phyloP scores from a whole-genome alignment of 2,888 invertebrate genomes.

The Zaprionus lineosus region DNA sequence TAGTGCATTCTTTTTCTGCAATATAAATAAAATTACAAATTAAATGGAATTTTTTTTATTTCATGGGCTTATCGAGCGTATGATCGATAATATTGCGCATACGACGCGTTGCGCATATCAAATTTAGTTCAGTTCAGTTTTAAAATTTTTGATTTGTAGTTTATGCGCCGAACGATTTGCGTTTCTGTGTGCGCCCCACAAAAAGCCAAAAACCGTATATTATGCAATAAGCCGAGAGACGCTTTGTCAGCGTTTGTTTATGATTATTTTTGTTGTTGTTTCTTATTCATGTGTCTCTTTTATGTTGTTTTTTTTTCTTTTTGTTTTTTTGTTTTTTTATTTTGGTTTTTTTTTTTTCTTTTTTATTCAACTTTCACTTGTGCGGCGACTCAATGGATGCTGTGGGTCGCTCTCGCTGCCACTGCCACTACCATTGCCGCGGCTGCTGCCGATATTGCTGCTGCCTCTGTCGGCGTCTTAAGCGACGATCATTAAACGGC shows the following conservation, averaged over 20 bases:
- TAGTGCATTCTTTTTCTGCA: slow-evolving; percentile 58
- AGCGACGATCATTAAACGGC: slow-evolving; percentile 70
- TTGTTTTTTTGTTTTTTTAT: slow-evolving; percentile 26
- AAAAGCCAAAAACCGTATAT: slow-evolving; percentile 24
- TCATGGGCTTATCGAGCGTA: slow-evolving; percentile 13
- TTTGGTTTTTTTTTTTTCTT: slow-evolving; percentile 24
- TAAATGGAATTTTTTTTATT: neutral
- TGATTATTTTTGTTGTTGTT: slow-evolving; percentile 53
- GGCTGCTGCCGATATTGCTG: neutral
- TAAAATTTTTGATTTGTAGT: neutral
- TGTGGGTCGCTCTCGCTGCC: slow-evolving; percentile 39
- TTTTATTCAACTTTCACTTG: slow-evolving; percentile 69
- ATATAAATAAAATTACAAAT: neutral
- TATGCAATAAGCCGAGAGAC: slow-evolving; percentile 51
- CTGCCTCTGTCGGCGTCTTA: slow-evolving; percentile 11
- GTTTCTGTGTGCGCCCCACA: slow-evolving; percentile 19
- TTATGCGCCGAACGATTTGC: no score
- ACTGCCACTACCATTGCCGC: slow-evolving; percentile 2
- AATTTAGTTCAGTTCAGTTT: neutral
- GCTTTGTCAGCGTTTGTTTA: slow-evolving; percentile 56
- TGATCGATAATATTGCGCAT: slow-evolving; percentile 26
- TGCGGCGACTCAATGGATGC: slow-evolving; percentile 59
- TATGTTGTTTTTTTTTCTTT: slow-evolving; percentile 30
- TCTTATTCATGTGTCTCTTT: no score
- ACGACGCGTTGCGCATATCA: slow-evolving; percentile 7